Conservation (phyloP, 2,888 invertebrate species). For the Epicampocera succincta region DNA sequence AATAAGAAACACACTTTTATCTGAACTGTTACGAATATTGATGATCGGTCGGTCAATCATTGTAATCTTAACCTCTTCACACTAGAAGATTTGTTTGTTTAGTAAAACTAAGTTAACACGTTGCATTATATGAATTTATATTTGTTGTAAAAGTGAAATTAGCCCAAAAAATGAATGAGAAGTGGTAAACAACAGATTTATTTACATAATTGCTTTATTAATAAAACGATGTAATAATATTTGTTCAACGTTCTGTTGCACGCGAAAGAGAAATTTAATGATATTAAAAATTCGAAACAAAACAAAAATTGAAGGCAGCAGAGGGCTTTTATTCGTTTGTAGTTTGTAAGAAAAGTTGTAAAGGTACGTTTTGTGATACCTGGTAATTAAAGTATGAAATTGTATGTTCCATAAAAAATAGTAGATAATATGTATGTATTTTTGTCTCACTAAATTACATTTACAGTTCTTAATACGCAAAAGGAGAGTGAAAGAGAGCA, state of each 20-base stretch:
- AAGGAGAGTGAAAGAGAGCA: not conserved
- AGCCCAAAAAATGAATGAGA: not conserved
- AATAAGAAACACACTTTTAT: conserved; percentile 1
- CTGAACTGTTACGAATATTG: conserved; percentile 20
- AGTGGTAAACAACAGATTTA: not conserved
- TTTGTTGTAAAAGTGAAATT: conserved; percentile 19
- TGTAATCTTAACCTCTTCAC: not conserved
- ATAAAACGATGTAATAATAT: not conserved
- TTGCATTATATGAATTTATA: conserved; percentile 37
- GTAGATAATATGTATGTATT: no score
- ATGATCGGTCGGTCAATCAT: not conserved
- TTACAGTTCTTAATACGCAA: not conserved
- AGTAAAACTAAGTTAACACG: conserved; percentile 32
- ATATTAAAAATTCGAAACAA: conserved; percentile 2
- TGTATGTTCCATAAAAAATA: conserved; percentile 51
- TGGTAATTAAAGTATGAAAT: conserved; percentile 45
- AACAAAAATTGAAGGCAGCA: not conserved
- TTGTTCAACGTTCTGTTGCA: conserved; percentile 12
- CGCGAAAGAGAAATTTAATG: not conserved
- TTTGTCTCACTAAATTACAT: conserved; percentile 44
- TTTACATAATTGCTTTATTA: not conserved
- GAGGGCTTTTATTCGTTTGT: not conserved
- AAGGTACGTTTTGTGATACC: conserved; percentile 34
- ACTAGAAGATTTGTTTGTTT: conserved; percentile 29
- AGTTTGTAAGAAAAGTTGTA: not conserved